Conservation (phyloP, 2,888 invertebrate genomes). For the Mythimna vitellina region DNA sequence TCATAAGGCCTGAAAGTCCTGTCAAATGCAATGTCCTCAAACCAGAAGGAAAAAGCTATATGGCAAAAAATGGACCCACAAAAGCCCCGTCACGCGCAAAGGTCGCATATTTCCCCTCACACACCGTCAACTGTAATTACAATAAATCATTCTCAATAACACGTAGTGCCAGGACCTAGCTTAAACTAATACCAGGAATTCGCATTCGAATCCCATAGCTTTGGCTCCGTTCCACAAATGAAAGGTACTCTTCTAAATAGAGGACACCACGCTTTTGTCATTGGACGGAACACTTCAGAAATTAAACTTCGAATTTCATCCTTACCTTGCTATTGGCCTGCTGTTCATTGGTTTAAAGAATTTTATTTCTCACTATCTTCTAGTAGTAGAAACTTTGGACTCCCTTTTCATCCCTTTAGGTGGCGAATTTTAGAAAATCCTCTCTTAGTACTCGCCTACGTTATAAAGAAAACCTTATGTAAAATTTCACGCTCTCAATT, state of each 20-base stretch:
- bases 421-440: no score
- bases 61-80: not conserved
- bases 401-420: no score
- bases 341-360: no score
- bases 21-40: no score
- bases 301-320: not conserved
- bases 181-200: conserved; percentile 50
- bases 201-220: conserved; percentile 44
- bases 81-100: not conserved
- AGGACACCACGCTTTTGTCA: not conserved
- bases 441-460: no score
- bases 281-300: conserved; percentile 2
- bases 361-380: no score
- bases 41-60: not conserved
- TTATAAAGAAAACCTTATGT: no score
- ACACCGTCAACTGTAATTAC: conserved; percentile 27
- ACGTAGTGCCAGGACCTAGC: conserved; percentile 41
- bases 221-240: conserved; percentile 62
- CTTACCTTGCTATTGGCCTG: no score
- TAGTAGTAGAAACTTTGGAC: no score
- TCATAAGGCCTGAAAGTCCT: not conserved
- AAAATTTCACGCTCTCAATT: no score
- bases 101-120: not conserved
- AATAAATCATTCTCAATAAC: conserved; percentile 42
- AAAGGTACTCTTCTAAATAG: conserved; percentile 46